Conservation (phyloP, 92 coral and sea anemone species). For the Muricea muricata region DNA sequence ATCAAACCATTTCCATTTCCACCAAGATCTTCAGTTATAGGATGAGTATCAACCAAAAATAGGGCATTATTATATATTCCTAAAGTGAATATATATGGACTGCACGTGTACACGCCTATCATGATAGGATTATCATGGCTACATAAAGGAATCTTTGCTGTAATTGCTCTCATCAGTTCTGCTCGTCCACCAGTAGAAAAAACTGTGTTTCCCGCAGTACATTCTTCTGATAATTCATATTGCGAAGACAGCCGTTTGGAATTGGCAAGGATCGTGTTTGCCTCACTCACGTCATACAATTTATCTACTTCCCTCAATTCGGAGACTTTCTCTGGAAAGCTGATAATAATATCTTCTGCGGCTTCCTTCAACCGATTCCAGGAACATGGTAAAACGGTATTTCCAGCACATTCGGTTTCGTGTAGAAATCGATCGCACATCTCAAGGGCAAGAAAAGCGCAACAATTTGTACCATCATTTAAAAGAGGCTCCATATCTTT, state of each 20-base stretch:
- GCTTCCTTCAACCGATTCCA: conserved; percentile 41
- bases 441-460: conserved; percentile 47
- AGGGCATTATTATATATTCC: conserved; percentile 49
- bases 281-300: conserved; percentile 41
- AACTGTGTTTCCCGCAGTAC: conserved; percentile 23
- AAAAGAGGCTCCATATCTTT: conserved; percentile 21
- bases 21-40: conserved; percentile 33
- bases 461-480: conserved; percentile 49
- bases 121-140: neutral
- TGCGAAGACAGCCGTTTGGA: conserved; percentile 24
- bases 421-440: conserved; percentile 44
- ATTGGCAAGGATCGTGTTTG: conserved; percentile 28
- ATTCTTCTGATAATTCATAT: conserved; percentile 45
- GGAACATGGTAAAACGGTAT: neutral
- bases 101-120: conserved; percentile 45
- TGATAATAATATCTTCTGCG: conserved; percentile 21
- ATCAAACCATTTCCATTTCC: conserved; percentile 43
- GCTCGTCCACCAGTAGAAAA: conserved; percentile 21
- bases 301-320: conserved; percentile 14
- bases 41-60: conserved; percentile 47
- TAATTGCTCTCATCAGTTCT: conserved; percentile 20
- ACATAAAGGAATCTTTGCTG: neutral
- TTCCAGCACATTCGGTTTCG: neutral
- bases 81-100: conserved; percentile 32
- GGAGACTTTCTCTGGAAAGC: conserved; percentile 22